Percentiles rank a stretch among this genome's conserved stretches.
phyloP scores from a whole-genome alignment of 2,888 invertebrate species.

The Agrochola lota region DNA sequence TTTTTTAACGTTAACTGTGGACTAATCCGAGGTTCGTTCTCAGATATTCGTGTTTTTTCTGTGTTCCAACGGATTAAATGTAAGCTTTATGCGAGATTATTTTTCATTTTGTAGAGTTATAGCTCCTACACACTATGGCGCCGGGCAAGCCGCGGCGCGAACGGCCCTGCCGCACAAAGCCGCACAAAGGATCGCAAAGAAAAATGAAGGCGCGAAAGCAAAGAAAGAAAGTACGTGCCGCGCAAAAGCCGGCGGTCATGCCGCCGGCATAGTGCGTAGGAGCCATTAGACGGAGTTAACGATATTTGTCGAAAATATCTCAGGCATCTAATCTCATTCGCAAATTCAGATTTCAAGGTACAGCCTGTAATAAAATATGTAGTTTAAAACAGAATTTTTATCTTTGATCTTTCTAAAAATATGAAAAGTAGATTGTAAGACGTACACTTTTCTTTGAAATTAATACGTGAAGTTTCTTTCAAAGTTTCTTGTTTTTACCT shows the following conservation, averaged over 20 bases:
- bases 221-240: too few relatives aligned
- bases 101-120: neutral
- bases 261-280: too few relatives aligned
- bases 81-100: neutral
- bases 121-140: too few relatives aligned
- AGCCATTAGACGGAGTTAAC: too few relatives aligned
- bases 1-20: neutral
- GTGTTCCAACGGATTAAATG: conserved; percentile 7
- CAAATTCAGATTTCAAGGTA: neutral
- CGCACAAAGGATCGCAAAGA: too few relatives aligned
- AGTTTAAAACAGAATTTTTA: neutral
- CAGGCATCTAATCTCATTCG: neutral
- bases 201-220: too few relatives aligned
- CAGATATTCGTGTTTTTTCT: conserved; percentile 9
- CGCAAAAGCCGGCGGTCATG: too few relatives aligned
- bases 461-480: conserved; percentile 25
- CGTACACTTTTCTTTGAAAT: conserved; percentile 29
- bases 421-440: conserved; percentile 6
- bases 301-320: neutral
- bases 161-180: too few relatives aligned
- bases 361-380: neutral
- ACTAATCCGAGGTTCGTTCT: neutral
- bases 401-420: conserved; percentile 19
- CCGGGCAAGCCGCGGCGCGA: too few relatives aligned
- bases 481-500: conserved; percentile 14